phyloP scores from a whole-genome alignment of 2,888 invertebrate species.

The Lepidonotus clava region DNA sequence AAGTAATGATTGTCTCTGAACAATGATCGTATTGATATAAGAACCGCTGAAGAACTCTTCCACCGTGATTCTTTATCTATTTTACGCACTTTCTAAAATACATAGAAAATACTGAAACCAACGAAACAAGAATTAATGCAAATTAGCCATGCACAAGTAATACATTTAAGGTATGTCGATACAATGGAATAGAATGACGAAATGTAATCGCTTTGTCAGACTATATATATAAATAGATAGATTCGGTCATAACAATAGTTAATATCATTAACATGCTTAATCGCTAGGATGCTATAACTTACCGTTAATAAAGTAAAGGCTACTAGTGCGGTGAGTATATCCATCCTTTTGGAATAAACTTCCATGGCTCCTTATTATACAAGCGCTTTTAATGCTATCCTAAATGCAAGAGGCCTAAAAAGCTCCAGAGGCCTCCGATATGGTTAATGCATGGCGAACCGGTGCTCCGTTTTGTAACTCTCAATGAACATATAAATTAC shows the following conservation, averaged over 20 bases:
- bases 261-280: no score
- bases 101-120: no score
- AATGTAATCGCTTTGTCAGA: not conserved
- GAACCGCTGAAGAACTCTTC: no score
- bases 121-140: not conserved
- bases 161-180: not conserved
- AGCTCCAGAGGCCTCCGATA: not conserved
- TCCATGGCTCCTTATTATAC: no score
- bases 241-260: no score
- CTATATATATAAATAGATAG: not conserved
- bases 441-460: not conserved
- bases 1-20: no score
- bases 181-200: not conserved
- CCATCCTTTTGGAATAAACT: not conserved
- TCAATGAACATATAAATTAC: not conserved
- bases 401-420: no score
- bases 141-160: not conserved
- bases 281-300: not conserved
- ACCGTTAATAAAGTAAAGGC: not conserved
- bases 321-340: not conserved
- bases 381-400: no score
- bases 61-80: no score
- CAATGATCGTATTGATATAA: no score
- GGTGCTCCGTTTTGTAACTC: not conserved
- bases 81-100: no score